Evolutionary conservation across 1,140 invertebrate genomes (phyloP).

Genomic region (Catajapyx aquilonaris): DNA sequence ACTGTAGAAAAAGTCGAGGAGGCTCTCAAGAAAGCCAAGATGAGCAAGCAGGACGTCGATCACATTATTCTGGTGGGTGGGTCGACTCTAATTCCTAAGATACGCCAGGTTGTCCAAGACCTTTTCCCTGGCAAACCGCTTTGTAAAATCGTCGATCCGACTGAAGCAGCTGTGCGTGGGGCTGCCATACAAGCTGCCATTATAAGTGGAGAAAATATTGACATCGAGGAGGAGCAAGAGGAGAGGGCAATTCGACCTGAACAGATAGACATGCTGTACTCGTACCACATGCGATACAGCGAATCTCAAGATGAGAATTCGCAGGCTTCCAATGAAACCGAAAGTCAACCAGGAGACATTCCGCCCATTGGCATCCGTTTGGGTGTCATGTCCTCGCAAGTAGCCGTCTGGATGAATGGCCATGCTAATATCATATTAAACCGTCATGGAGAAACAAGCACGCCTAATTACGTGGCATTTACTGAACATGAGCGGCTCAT

Average conservation of each 20-base stretch:
- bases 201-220: neutral
- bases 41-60: neutral
- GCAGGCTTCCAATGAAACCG: neutral
- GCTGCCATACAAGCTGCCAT: neutral
- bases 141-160: neutral
- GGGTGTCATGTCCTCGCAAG: too few relatives aligned
- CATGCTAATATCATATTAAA: too few relatives aligned
- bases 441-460: too few relatives aligned
- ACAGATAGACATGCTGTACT: neutral
- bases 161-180: neutral
- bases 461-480: too few relatives aligned
- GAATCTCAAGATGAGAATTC: neutral
- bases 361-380: neutral
- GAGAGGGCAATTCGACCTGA: neutral
- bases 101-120: neutral
- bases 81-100: neutral
- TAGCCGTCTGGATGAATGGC: too few relatives aligned
- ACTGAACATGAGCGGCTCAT: too few relatives aligned
- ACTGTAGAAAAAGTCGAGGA: slow-evolving; percentile 21
- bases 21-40: neutral
- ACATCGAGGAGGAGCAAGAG: neutral
- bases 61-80: slow-evolving; percentile 1
- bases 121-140: neutral
- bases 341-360: neutral
- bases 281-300: neutral